phyloP scores from a whole-genome alignment of 2,888 invertebrate species.

The Agrotis exclamationis region DNA sequence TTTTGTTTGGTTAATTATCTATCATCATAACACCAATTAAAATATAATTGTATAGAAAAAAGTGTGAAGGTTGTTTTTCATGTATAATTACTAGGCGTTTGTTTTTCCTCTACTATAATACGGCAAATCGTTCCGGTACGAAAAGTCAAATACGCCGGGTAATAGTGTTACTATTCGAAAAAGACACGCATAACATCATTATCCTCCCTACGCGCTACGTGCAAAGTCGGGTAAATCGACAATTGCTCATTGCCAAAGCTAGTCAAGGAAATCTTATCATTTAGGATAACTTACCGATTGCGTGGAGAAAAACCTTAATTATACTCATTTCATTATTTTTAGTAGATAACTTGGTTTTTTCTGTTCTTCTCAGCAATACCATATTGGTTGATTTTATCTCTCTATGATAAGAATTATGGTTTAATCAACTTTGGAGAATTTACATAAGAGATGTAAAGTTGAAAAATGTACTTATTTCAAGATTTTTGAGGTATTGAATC shows the following conservation, averaged over 20 bases:
- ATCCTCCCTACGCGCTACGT: constrained; percentile 60
- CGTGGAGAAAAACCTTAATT: constrained; percentile 11
- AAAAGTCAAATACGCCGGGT: constrained; percentile 31
- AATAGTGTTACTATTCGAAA: constrained; percentile 7
- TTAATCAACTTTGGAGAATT: neutral
- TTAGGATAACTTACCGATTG: constrained; percentile 29
- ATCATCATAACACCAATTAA: constrained; percentile 16
- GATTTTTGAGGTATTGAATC: neutral
- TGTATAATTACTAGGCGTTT: neutral
- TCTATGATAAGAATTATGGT: neutral
- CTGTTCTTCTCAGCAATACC: neutral
- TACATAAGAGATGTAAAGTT: neutral
- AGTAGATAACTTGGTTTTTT: neutral
- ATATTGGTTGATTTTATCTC: neutral
- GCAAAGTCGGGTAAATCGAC: constrained; percentile 54
- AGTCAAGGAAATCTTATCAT: constrained; percentile 49
- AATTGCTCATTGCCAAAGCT: constrained; percentile 58
- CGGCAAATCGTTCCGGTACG: neutral
- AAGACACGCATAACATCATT: constrained; percentile 39
- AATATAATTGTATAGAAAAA: constrained; percentile 19
- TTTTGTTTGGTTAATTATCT: neutral
- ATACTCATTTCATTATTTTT: constrained; percentile 2
- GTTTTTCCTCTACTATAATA: constrained; percentile 1
- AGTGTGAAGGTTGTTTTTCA: constrained; percentile 33
- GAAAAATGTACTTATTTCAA: too few species aligned